Evolutionary conservation across 2,797 vertebrate species (phyloP).

Genomic region (Coccyzus lansbergi): DNA sequence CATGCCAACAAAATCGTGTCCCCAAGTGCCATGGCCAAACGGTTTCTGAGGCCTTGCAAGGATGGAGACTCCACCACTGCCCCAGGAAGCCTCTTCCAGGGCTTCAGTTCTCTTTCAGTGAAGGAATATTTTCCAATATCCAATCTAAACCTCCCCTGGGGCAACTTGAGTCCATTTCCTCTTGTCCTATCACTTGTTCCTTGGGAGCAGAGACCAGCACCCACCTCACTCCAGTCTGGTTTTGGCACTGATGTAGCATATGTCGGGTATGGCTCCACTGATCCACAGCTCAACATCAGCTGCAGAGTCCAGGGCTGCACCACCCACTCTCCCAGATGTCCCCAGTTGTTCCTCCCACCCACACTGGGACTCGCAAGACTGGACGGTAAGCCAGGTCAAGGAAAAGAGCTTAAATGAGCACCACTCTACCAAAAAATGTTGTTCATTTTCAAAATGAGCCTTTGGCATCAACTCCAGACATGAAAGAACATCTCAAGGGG

Average conservation of each 20-base stretch:
- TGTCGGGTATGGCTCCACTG: background rate
- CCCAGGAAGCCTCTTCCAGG: too few species aligned
- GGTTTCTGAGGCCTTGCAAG: too few species aligned
- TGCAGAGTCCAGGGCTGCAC: background rate
- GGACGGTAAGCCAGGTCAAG: background rate
- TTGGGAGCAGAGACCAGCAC: too few species aligned
- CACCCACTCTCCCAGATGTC: background rate
- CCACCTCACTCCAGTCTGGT: too few species aligned
- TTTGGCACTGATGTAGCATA: background rate
- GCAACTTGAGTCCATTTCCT: too few species aligned
- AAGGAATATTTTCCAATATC: too few species aligned
- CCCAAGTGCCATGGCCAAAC: too few species aligned
- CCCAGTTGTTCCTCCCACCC: background rate
- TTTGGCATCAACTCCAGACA: background rate
- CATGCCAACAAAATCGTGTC: too few species aligned
- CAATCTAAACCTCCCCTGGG: too few species aligned
- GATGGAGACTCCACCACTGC: too few species aligned
- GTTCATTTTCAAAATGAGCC: background rate
- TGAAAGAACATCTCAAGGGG: background rate
- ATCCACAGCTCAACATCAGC: background rate
- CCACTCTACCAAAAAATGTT: background rate
- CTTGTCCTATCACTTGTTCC: too few species aligned
- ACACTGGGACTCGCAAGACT: background rate
- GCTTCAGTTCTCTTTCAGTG: too few species aligned
- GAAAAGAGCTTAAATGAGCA: background rate